phyloP scores from a whole-genome alignment of 2,797 vertebrate genomes.

The Ceryle rudis region DNA sequence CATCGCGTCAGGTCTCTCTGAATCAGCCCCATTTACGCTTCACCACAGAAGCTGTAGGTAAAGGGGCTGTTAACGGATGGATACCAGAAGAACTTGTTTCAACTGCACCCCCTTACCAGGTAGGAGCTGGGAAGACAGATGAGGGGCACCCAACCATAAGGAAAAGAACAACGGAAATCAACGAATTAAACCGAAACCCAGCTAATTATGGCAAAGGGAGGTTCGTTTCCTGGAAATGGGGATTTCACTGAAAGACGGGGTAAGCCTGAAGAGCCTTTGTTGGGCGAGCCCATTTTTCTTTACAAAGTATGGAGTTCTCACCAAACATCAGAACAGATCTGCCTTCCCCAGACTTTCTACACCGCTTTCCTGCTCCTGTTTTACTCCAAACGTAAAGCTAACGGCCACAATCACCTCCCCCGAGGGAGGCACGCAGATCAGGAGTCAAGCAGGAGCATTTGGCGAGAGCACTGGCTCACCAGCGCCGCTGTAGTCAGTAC shows the following conservation, averaged over 20 bases:
- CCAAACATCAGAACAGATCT: background rate
- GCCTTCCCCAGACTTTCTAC: background rate
- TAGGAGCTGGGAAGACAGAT: background rate
- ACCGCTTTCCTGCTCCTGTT: rapidly evolving
- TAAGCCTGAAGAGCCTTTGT: background rate
- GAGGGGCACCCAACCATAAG: background rate
- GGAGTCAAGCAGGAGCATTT: rapidly evolving
- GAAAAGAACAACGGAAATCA: background rate
- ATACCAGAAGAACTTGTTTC: background rate
- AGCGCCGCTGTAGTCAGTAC: background rate
- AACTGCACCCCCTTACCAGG: background rate
- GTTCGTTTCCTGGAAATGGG: rapidly evolving
- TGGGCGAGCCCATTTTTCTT: background rate
- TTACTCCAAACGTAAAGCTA: background rate
- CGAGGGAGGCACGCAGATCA: rapidly evolving
- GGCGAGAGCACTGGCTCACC: rapidly evolving
- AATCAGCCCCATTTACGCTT: background rate
- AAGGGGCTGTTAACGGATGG: background rate
- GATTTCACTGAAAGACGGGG: background rate
- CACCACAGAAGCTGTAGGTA: background rate
- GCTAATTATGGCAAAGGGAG: background rate
- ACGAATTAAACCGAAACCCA: rapidly evolving
- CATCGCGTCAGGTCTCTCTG: no score
- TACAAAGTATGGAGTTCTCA: background rate
- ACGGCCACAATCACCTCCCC: background rate